Evolutionary conservation across 2,797 vertebrate genomes (phyloP), one percentile per base, ranked within the genome.

Genomic region (Chaenodraco wilsoni): DNA sequence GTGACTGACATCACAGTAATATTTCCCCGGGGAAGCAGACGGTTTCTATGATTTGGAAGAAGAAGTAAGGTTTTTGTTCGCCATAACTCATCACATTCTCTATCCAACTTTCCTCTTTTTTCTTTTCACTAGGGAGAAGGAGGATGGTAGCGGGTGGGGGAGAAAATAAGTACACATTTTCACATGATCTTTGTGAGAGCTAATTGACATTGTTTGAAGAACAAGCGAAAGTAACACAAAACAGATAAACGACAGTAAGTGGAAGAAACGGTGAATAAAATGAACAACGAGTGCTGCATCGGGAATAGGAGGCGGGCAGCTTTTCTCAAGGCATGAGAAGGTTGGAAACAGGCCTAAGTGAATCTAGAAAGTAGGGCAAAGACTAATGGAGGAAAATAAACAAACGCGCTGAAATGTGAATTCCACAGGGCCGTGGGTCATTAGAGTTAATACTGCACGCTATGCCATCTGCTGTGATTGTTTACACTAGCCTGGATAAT

Each of bases 401-500:
- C 93, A 95, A 93, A 93, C 84, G 73, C 85, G 68, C 82, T 84
- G 89, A 92, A 92, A 93, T 93, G 94, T 93, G 92, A 95, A 94
- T 92, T 94, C 93, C 92, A 89, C 88, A 66, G 92, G 92, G 94
- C 92, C 91, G 81, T 86, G 89, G 96, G 96, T 96, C 95, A 95
- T 96, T 96, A 95, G 89, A 83, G 94, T 94, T 95, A 95, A 96
- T 95, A 94, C 94, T 14, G 89, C 83, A 79, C 80, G 69, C 95
- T 94, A 92, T 91, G 94, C 96, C 96, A 97, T 97, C 97, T 98
- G 97, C 93, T 93, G 94, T 87, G 94, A 96, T 96, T 97, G 95
- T 97, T 97, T 97, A 96, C 95, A 95, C 96, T 96, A 93, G 94
- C 88, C 93, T 94, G 91, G 94, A 96, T 98, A 97, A 98, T 98